These are phyloP conservation scores for Pipa parva DNA, from an alignment of 2,113 vertebrate genomes.

Conservation along the genomic window DNA sequence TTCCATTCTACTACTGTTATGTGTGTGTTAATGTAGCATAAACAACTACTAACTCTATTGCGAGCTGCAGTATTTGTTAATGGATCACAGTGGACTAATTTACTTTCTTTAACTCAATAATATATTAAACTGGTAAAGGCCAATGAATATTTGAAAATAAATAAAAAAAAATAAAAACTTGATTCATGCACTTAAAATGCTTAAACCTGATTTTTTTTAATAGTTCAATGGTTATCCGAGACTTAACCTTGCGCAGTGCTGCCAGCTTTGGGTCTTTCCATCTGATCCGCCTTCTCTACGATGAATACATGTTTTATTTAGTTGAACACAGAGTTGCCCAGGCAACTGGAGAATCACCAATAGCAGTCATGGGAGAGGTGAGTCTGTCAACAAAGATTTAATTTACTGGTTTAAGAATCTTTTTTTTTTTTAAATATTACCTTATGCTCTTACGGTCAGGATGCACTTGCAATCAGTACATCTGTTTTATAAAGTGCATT, in stretches of 20 bases:
- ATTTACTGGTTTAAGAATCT: background rate
- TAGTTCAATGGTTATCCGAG: conserved; percentile 80
- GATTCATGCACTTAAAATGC: background rate
- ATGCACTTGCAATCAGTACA: no score
- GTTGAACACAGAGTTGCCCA: conserved; percentile 78
- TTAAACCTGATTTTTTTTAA: conserved; percentile 47
- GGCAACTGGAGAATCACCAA: conserved; percentile 76
- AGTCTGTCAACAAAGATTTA: conserved; percentile 46
- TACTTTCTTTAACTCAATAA: no score
- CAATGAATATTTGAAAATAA: no score
- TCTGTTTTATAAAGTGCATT: no score
- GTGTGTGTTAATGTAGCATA: no score
- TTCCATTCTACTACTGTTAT: no score
- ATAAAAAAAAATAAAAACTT: background rate
- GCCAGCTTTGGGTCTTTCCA: conserved; percentile 81
- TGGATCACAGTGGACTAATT: no score
- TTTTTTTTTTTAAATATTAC: no score
- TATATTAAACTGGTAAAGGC: no score
- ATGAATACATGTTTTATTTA: conserved; percentile 81
- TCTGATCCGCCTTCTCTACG: conserved; percentile 76
- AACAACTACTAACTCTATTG: no score
- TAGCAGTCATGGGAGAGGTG: conserved; percentile 81
- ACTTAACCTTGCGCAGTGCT: conserved; percentile 76
- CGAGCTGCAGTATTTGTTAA: no score
- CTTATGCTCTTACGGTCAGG: conserved; percentile 1